These are phyloP conservation scores for Nansenia antarctica DNA, from an alignment of 2,113 vertebrate species.

Conservation along the genomic window DNA sequence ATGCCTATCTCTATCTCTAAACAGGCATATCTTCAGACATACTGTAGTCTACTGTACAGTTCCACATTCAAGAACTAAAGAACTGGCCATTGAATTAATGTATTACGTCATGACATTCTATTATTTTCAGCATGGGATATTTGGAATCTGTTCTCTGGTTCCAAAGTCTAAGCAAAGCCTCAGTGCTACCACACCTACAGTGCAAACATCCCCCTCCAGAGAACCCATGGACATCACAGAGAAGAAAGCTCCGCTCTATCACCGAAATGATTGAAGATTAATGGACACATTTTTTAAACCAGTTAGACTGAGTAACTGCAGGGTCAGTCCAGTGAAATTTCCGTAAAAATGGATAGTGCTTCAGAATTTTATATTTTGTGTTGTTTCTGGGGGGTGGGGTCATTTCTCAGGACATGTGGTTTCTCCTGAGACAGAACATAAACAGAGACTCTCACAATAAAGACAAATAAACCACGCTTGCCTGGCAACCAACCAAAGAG, in stretches of 20 bases:
- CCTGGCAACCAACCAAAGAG: constrained; percentile 51
- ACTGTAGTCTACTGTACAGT: neutral
- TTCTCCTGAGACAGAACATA: constrained; percentile 55
- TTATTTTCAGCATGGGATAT: neutral
- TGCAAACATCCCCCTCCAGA: neutral
- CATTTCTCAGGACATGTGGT: constrained; percentile 60
- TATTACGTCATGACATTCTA: neutral
- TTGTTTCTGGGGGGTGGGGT: constrained; percentile 36
- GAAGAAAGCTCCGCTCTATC: neutral
- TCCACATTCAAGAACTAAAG: neutral
- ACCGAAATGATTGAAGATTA: constrained; percentile 1
- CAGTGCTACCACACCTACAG: neutral
- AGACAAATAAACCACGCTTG: constrained; percentile 62
- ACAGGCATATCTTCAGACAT: neutral
- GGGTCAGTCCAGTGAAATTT: neutral
- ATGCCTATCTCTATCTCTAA: neutral
- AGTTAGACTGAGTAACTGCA: neutral
- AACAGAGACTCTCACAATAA: constrained; percentile 61
- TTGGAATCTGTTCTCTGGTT: neutral
- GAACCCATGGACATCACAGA: neutral
- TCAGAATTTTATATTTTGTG: constrained; percentile 41
- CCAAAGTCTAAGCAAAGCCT: neutral
- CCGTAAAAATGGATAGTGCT: constrained; percentile 36
- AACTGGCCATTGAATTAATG: neutral
- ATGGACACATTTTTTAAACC: neutral